Percentiles rank a stretch among this genome's conserved stretches.
Conservation (phyloP, 2,888 invertebrate species). For the Laothoe populi region DNA sequence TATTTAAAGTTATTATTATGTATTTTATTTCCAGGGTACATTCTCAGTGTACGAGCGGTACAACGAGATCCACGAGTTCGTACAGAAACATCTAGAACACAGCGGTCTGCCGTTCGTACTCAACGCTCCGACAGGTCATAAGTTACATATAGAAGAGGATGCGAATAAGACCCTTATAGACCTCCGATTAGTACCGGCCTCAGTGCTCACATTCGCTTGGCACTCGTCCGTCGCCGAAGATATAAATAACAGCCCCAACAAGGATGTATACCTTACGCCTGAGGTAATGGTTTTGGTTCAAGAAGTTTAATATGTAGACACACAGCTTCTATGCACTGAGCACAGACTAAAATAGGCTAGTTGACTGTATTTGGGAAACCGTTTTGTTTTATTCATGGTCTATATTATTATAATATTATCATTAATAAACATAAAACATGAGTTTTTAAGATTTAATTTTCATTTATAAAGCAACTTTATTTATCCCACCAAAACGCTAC, state of each 20-base stretch:
- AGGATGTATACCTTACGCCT: slow-evolving; percentile 89
- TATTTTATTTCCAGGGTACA: slow-evolving; percentile 87
- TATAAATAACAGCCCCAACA: slow-evolving; percentile 78
- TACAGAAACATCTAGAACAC: slow-evolving; percentile 90
- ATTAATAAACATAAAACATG: too few relatives aligned
- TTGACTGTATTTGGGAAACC: too few relatives aligned
- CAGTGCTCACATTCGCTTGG: slow-evolving; percentile 91
- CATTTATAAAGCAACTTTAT: too few relatives aligned
- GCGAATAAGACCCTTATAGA: slow-evolving; percentile 90
- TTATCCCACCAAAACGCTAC: too few relatives aligned
- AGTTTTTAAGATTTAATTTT: too few relatives aligned
- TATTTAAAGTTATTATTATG: too few relatives aligned
- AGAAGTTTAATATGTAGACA: slow-evolving; percentile 63
- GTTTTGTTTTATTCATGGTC: too few relatives aligned
- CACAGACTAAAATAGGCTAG: too few relatives aligned
- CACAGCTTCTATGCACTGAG: background rate
- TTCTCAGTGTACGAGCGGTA: slow-evolving; percentile 94
- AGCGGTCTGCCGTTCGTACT: slow-evolving; percentile 89
- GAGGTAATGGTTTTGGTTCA: slow-evolving; percentile 90
- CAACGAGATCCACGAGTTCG: slow-evolving; percentile 90
- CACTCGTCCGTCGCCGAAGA: slow-evolving; percentile 82
- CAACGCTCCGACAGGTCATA: slow-evolving; percentile 88
- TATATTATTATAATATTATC: too few relatives aligned
- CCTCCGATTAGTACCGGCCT: slow-evolving; percentile 92
- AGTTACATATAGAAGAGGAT: slow-evolving; percentile 86